A percentile compares a stretch with the other conserved stretches of the same genome.
Conservation (phyloP, 2,888 invertebrate species). For the Tetragonisca angustula region DNA sequence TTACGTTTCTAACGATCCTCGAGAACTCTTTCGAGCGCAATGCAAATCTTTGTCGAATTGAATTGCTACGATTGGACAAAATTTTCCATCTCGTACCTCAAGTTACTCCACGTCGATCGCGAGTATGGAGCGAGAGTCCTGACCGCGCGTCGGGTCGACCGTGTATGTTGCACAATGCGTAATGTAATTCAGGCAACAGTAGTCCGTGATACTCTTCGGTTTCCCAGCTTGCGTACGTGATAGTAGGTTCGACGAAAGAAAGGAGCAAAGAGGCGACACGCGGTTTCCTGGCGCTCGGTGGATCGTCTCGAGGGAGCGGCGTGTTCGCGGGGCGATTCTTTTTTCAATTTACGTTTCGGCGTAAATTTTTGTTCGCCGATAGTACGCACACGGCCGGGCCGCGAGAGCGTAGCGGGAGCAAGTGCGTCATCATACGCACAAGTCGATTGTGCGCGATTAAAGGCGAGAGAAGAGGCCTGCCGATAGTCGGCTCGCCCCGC, state of each 20-base stretch:
- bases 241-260: slow-evolving; percentile 14
- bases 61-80: background rate
- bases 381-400: background rate
- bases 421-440: background rate
- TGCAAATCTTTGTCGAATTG: background rate
- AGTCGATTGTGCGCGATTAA: slow-evolving; percentile 5
- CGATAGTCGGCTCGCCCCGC: slow-evolving; percentile 39
- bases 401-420: no score
- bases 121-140: background rate
- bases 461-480: slow-evolving; percentile 35
- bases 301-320: slow-evolving; percentile 5
- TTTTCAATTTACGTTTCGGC: slow-evolving; percentile 37
- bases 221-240: slow-evolving; percentile 22
- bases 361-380: slow-evolving; percentile 29
- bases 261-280: background rate
- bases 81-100: no score
- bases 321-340: background rate
- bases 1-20: no score
- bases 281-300: slow-evolving; percentile 23
- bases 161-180: background rate
- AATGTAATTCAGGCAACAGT: slow-evolving; percentile 6
- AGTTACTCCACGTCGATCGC: background rate
- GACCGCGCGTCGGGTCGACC: background rate
- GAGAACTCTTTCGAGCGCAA: no score
- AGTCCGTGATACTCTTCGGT: slow-evolving; percentile 21